Percentiles rank a stretch among this genome's conserved stretches.
Evolutionary conservation across 2,888 invertebrate species (phyloP).

Genomic region (Therioaphis trifolii): DNA sequence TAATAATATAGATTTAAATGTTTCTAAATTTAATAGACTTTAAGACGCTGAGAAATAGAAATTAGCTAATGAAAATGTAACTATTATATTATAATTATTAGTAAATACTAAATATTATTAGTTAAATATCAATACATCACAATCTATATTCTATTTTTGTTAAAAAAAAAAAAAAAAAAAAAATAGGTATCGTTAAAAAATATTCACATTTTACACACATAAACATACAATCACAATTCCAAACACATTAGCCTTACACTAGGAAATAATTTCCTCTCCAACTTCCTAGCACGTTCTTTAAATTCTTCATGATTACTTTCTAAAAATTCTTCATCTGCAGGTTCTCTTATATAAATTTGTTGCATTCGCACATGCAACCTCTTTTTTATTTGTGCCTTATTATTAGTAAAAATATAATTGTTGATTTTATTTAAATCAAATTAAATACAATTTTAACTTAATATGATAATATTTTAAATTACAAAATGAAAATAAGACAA

Average conservation of each 20-base stretch:
- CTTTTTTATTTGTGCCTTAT: constrained; percentile 62
- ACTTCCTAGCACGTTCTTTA: constrained; percentile 83
- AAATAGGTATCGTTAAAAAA: too few relatives aligned
- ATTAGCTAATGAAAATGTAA: too few relatives aligned
- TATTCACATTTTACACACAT: constrained; percentile 4
- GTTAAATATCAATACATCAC: too few relatives aligned
- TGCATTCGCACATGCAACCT: constrained; percentile 54
- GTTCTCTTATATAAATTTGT: constrained; percentile 56
- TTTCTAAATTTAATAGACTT: too few relatives aligned
- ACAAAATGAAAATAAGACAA: neutral
- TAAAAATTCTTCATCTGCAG: constrained; percentile 48
- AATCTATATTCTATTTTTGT: too few relatives aligned
- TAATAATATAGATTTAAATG: too few relatives aligned
- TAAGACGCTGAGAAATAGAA: too few relatives aligned
- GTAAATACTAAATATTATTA: too few relatives aligned
- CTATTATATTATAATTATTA: too few relatives aligned
- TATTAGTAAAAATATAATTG: constrained; percentile 48
- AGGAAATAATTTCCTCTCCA: constrained; percentile 80
- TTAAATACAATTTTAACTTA: neutral
- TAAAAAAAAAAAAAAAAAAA: too few relatives aligned
- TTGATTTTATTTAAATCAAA: neutral
- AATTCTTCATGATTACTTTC: constrained; percentile 74
- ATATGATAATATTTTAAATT: neutral
- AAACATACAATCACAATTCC: constrained; percentile 34
- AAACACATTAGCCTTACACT: constrained; percentile 74